phyloP scores from a whole-genome alignment of 2,888 invertebrate genomes.

The Morpho deidamia region DNA sequence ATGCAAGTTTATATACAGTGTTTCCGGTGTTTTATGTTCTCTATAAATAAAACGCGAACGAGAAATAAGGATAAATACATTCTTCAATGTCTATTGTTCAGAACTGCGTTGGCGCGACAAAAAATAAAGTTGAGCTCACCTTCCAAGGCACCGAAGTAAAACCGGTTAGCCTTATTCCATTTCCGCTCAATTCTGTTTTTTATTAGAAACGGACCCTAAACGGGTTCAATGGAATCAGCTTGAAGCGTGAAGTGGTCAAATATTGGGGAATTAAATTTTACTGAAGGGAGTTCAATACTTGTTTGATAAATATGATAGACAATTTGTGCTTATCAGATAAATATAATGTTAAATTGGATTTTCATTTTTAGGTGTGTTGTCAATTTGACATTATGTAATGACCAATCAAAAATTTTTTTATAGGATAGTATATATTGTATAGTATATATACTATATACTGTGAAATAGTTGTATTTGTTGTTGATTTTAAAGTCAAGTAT shows the following conservation, averaged over 20 bases:
- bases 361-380: too few relatives aligned
- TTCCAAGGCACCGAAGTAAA: constrained; percentile 51
- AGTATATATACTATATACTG: too few relatives aligned
- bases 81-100: constrained; percentile 16
- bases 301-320: neutral
- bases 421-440: too few relatives aligned
- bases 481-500: too few relatives aligned
- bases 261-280: constrained; percentile 28
- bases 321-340: too few relatives aligned
- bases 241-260: constrained; percentile 38
- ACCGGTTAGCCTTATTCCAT: constrained; percentile 74
- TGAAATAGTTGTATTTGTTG: too few relatives aligned
- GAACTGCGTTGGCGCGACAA: constrained; percentile 12
- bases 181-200: constrained; percentile 75
- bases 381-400: too few relatives aligned
- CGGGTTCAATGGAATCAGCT: constrained; percentile 58
- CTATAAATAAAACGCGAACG: constrained; percentile 5
- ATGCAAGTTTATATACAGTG: constrained; percentile 1
- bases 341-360: too few relatives aligned
- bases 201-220: constrained; percentile 61
- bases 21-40: constrained; percentile 9
- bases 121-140: constrained; percentile 25
- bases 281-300: constrained; percentile 16
- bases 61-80: constrained; percentile 14
- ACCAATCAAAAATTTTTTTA: too few relatives aligned